Base-by-base conservation (phyloP, 2,113 vertebrate species). In the Cisticola juncidis region DNA sequence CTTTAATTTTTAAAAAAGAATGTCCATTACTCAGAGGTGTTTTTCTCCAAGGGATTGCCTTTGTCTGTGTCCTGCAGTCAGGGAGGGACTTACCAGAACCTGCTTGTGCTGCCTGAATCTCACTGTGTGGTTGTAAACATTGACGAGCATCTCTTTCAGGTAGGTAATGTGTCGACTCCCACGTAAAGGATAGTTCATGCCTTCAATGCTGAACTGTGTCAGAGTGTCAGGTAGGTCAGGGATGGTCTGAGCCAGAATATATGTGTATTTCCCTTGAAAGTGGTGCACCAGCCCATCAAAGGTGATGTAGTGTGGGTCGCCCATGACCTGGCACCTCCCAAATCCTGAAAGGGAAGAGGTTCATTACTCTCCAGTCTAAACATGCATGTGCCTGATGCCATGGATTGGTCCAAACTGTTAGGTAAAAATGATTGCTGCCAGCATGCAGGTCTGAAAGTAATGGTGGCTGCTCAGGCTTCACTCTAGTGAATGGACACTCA, bases 61-160 rank as follows among this genome's bases (percentile, higher is more conserved):
- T 84, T 38, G 28, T 88, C 16, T 15, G 6, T 87, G 38, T 35
- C 57, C 25, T 94, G 45, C 50, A 77, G 13, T 62, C 47, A 64
- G 64, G 2, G 13, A 57, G 25, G 69, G 54, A 97, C 98, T 98
- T 95, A 99, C 99, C 77, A 98, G 35, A 26, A 98, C 31, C 70
- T 79, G 91, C 38, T 91, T 96, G 45, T 96, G 94, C 81, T 97
- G 94, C 88, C 91, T 97, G 76, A 99, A 97, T 80, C 94, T 53
- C 91, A 99, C 96, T 7, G 98, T 98, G 83, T 98, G 98, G 85
- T 98, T 97, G 91, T 98, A 98, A 80, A 99, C 98, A 25, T 89
- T 90, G 86, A 99, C 82, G 18, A 96, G 96, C 33, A 99, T 54
- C 88, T 97, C 98, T 57, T 95, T 97, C 54, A 98, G 94, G 58